Percentiles rank a stretch among this genome's conserved stretches.
phyloP scores from a whole-genome alignment of 2,113 vertebrate species.

The Rhinoderma darwinii region DNA sequence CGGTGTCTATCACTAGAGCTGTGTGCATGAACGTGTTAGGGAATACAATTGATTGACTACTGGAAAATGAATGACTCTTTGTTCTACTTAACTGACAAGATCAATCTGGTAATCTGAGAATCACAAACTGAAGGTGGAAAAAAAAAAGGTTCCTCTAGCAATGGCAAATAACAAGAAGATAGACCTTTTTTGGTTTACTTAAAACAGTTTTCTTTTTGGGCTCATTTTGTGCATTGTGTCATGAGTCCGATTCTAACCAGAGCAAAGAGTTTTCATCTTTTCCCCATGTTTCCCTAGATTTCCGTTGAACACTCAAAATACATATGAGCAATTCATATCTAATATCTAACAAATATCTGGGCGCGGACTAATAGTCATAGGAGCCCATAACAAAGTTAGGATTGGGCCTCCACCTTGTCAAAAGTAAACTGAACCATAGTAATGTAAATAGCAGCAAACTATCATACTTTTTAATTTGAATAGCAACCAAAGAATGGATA shows the following conservation, averaged over 20 bases:
- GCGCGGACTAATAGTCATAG: no score
- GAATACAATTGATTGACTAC: constrained; percentile 3
- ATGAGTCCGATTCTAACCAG: not conserved
- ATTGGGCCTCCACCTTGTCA: no score
- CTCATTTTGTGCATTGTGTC: not conserved
- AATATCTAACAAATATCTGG: no score
- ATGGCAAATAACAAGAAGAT: not conserved
- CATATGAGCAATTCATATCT: no score
- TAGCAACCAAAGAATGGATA: no score
- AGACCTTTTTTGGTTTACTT: not conserved
- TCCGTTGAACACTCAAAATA: no score
- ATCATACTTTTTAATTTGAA: no score
- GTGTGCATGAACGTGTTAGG: not conserved
- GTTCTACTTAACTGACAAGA: constrained; percentile 1
- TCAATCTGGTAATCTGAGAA: constrained; percentile 7
- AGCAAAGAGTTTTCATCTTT: not conserved
- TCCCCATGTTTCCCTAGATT: no score
- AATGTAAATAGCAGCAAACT: no score
- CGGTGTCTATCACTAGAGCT: not conserved
- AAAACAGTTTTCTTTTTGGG: not conserved
- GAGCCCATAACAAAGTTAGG: no score
- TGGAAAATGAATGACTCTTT: constrained; percentile 3
- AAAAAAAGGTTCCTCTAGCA: not conserved
- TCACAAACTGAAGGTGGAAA: not conserved
- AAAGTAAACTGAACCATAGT: no score